Evolutionary conservation across 1,140 invertebrate genomes (phyloP).

Genomic region (Eriocheir sinensis): DNA sequence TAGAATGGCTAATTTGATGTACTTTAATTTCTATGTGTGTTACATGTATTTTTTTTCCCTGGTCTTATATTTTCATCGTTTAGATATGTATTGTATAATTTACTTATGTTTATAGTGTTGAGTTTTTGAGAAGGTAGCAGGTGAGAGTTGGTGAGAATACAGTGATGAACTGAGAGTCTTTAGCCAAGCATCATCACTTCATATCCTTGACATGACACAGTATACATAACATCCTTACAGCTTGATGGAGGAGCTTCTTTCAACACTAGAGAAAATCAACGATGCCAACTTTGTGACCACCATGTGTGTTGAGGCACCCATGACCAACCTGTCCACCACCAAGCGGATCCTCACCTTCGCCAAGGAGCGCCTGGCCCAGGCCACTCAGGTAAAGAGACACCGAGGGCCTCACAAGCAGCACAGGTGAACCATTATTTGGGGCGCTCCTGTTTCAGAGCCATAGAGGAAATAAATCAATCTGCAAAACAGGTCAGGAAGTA

Average conservation of each 20-base stretch:
- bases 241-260: constrained; percentile 52
- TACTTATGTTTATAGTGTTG: not conserved
- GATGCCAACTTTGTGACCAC: constrained; percentile 72
- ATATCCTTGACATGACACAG: not conserved
- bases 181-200: not conserved
- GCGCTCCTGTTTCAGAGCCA: too few relatives aligned
- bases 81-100: too few relatives aligned
- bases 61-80: too few relatives aligned
- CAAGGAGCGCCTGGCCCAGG: constrained; percentile 54
- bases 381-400: constrained; percentile 40
- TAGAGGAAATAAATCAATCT: too few relatives aligned
- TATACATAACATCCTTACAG: constrained; percentile 41
- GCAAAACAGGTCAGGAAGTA: too few relatives aligned
- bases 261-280: constrained; percentile 46
- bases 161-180: not conserved
- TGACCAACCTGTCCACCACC: constrained; percentile 61
- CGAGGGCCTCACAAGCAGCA: too few relatives aligned
- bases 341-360: constrained; percentile 69
- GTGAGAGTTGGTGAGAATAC: too few relatives aligned
- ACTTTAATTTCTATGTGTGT: not conserved
- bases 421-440: too few relatives aligned
- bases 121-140: not conserved
- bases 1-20: not conserved
- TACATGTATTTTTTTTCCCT: not conserved
- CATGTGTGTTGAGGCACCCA: constrained; percentile 57